Evolutionary conservation across 2,888 invertebrate species (phyloP), one percentile per base, ranked within the genome.

Genomic region (Dynastes hyllus): DNA sequence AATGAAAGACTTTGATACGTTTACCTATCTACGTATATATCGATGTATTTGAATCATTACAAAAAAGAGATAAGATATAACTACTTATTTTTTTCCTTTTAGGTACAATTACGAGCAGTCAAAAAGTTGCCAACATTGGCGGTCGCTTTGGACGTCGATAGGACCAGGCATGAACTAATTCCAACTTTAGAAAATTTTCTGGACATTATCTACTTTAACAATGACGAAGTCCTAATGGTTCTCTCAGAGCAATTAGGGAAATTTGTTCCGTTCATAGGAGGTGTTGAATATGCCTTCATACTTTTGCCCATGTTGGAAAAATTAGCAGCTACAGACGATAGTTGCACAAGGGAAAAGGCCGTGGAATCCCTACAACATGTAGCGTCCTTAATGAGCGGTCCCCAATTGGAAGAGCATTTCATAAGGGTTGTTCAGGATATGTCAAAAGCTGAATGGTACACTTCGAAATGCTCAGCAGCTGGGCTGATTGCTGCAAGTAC

Each of bases 51-150:
- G 5, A 29, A 51, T 61, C 13, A 22, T 22, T 22, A 22, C 22
- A 32, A 63, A 1, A 29, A n/a, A 40, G 40, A 6, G 16, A 8
- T 45, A 16, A 11, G 9, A 45, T 66, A n/a, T 37, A 16, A 37
- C 9, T 66, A 3, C 27, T 37, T n/a, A 32, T 37, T 32, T 37
- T 22, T 58, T 58, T 58, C 55, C 9, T 58, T 58, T 55, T 90
- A 93, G 92, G 90, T 86, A 0, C 87, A 88, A 82, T 80, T 88
- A 16, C 82, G 84, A 51, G 85, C 86, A 32, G 84, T 86, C 0
- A 86, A 84, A 78, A 85, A 84, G 61, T 81, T 87, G 6, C 81
- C 85, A 32, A 78, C 84, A 0, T 80, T 88, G 45, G 88, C 88
- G 0, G 82, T 84, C 37, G 84, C 84, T 11, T 76, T 88, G 13